phyloP scores from a whole-genome alignment of 2,113 vertebrate genomes.

The Anser cygnoides region DNA sequence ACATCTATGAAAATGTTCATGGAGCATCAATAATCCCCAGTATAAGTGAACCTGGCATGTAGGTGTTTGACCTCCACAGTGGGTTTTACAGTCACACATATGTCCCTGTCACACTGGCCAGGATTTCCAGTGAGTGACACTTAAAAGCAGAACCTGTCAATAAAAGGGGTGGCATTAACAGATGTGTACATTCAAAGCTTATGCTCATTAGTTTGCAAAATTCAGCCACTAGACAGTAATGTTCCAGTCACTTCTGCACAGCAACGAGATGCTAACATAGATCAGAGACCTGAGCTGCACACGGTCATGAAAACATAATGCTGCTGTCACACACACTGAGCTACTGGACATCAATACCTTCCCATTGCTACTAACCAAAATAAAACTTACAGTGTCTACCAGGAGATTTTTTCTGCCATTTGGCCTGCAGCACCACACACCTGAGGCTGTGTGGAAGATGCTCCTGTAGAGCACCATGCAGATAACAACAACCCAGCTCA shows the following conservation, averaged over 20 bases:
- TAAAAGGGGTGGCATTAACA: not conserved
- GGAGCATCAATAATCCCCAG: not conserved
- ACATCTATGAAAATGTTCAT: not conserved
- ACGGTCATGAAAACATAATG: not conserved
- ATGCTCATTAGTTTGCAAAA: not conserved
- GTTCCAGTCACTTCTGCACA: not conserved
- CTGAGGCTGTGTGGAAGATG: not conserved
- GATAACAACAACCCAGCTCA: not conserved
- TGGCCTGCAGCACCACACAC: not conserved
- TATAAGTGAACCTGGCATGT: not conserved
- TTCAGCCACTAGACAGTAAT: not conserved
- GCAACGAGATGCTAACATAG: fast-evolving
- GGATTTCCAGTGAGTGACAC: not conserved
- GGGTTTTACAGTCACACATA: not conserved
- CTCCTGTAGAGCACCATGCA: not conserved
- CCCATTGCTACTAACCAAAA: not conserved
- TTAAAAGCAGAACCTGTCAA: not conserved
- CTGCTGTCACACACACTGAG: not conserved
- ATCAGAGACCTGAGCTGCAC: not conserved
- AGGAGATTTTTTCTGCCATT: not conserved
- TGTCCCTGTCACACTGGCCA: not conserved
- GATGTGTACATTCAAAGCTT: not conserved
- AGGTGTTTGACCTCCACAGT: not conserved
- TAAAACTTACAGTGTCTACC: not conserved
- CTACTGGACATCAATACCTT: not conserved